These are phyloP conservation scores for Malurus melanocephalus DNA, from an alignment of 2,113 vertebrate species.

Conservation along the genomic window DNA sequence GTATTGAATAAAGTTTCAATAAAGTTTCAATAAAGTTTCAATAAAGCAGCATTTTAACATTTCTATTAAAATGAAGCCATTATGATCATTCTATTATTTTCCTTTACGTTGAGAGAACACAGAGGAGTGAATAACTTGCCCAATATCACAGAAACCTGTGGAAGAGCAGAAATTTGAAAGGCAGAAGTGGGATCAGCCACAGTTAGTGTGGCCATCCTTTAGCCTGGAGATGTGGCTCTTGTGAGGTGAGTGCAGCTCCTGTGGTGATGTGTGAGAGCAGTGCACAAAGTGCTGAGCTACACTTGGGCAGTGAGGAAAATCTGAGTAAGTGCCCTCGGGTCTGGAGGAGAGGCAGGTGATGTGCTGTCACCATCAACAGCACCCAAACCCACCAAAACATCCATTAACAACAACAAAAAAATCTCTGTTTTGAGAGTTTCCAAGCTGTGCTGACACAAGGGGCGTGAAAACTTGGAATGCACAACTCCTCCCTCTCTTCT, in stretches of 20 bases:
- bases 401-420: neutral
- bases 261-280: neutral
- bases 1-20: too few relatives aligned
- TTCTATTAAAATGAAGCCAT: neutral
- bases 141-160: neutral
- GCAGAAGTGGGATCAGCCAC: neutral
- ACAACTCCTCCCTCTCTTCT: neutral
- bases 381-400: neutral
- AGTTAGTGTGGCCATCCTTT: neutral
- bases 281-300: neutral
- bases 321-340: neutral
- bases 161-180: neutral
- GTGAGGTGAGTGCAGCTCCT: neutral
- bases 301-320: neutral
- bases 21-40: neutral
- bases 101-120: neutral
- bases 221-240: neutral
- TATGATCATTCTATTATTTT: neutral
- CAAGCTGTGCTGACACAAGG: neutral
- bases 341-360: neutral
- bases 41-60: neutral
- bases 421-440: neutral
- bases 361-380: neutral
- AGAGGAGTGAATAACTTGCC: neutral
- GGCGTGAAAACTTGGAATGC: neutral